Evolutionary conservation across 2,797 vertebrate species (phyloP).

Genomic region (Neosilurus hyrtlii): DNA sequence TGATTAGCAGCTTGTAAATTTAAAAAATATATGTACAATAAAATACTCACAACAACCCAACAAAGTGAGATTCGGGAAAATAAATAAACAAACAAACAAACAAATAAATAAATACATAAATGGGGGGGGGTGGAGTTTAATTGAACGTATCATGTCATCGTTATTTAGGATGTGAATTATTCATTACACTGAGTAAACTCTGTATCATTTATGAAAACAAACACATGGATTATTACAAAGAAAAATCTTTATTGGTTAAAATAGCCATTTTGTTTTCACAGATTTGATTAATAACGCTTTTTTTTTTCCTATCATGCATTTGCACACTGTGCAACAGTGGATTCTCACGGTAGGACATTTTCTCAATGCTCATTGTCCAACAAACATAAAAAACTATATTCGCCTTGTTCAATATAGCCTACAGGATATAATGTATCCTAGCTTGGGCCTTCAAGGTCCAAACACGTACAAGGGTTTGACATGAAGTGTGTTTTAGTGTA

Average conservation of each 20-base stretch:
- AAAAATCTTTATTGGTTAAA: slow-evolving; percentile 98
- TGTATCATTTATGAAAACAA: slow-evolving; percentile 18
- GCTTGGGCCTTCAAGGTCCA: slow-evolving; percentile 51
- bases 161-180: background rate
- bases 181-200: too few species aligned
- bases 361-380: slow-evolving; percentile 71
- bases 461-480: slow-evolving; percentile 49
- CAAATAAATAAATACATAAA: too few species aligned
- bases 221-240: slow-evolving; percentile 63
- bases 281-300: slow-evolving; percentile 76
- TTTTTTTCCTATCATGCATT: slow-evolving; percentile 65
- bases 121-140: too few species aligned
- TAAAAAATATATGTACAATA: background rate
- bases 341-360: slow-evolving; percentile 83
- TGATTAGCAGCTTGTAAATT: slow-evolving; percentile 40
- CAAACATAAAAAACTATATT: slow-evolving; percentile 67
- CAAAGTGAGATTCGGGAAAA: slow-evolving; percentile 18
- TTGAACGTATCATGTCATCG: background rate
- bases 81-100: background rate
- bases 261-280: slow-evolving; percentile 77
- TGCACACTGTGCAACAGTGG: slow-evolving; percentile 85
- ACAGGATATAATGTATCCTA: slow-evolving; percentile 51
- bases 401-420: slow-evolving; percentile 53
- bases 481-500: slow-evolving; percentile 54
- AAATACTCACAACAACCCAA: background rate